Evolutionary conservation across 2,113 vertebrate genomes (phyloP).

Genomic region (Puma concolor): DNA sequence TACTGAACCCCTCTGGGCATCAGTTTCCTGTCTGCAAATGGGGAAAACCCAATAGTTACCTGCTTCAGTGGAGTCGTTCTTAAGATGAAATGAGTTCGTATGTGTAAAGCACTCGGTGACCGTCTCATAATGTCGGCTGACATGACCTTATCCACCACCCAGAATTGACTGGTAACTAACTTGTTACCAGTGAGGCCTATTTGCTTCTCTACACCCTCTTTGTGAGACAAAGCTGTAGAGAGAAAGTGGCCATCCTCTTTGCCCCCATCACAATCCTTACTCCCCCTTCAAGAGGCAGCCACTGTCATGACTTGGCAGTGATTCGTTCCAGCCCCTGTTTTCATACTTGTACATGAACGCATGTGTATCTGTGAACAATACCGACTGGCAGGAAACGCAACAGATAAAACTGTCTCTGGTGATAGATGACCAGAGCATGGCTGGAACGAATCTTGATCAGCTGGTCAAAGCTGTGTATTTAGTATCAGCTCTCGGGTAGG

Average conservation of each 20-base stretch:
- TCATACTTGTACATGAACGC: neutral
- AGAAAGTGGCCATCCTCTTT: neutral
- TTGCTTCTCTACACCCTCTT: neutral
- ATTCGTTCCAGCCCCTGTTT: neutral
- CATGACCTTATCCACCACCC: neutral
- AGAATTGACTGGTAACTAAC: neutral
- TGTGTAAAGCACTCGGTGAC: neutral
- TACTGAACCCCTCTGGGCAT: neutral
- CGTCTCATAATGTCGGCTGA: neutral
- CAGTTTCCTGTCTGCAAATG: neutral
- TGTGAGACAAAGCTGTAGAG: neutral
- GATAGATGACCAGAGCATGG: neutral
- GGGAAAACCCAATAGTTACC: neutral
- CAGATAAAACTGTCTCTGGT: neutral
- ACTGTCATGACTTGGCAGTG: neutral
- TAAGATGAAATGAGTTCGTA: neutral
- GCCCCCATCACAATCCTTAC: neutral
- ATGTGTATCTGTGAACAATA: rapidly evolving
- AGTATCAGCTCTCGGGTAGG: neutral
- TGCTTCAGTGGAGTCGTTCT: neutral
- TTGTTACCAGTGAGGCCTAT: neutral
- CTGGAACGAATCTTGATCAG: no score
- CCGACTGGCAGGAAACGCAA: neutral
- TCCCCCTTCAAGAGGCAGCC: neutral
- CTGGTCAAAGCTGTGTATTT: neutral